Evolutionary conservation across 2,113 vertebrate species (phyloP).

Genomic region (Pelvicachromis taeniatus): DNA sequence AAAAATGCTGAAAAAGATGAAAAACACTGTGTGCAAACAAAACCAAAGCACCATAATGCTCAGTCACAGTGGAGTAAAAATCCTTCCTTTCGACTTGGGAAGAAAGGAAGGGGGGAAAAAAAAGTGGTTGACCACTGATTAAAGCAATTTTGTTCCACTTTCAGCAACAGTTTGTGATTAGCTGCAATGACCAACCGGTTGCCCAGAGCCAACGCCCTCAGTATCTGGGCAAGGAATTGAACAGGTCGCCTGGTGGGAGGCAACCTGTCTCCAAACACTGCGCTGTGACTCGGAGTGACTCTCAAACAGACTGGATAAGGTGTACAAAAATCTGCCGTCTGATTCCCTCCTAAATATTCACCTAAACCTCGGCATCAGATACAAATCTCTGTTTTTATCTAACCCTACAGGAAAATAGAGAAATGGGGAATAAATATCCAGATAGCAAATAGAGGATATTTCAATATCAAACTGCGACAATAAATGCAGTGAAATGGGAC

Average conservation of each 20-base stretch:
- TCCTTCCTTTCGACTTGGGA: not conserved
- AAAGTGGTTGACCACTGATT: not conserved
- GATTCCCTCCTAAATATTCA: not conserved
- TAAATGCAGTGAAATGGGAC: not conserved
- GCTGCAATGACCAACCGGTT: accelerated
- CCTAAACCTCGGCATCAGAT: too few species aligned
- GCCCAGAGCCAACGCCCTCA: not conserved
- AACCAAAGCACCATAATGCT: not conserved
- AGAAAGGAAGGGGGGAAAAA: not conserved
- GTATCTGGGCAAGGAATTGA: not conserved
- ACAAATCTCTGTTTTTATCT: not conserved
- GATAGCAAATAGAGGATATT: not conserved
- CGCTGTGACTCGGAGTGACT: not conserved
- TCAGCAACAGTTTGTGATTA: not conserved
- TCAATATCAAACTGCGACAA: not conserved
- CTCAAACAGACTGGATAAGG: not conserved
- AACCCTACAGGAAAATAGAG: not conserved
- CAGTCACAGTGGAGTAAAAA: not conserved
- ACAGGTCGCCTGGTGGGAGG: not conserved
- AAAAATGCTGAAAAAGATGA: not conserved
- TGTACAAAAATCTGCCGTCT: not conserved
- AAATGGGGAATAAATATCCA: not conserved
- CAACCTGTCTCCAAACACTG: not conserved
- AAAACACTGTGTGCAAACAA: not conserved
- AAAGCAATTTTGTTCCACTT: not conserved